Base-by-base conservation (phyloP, 1,140 invertebrate species). In the Halictus rubicundus region DNA sequence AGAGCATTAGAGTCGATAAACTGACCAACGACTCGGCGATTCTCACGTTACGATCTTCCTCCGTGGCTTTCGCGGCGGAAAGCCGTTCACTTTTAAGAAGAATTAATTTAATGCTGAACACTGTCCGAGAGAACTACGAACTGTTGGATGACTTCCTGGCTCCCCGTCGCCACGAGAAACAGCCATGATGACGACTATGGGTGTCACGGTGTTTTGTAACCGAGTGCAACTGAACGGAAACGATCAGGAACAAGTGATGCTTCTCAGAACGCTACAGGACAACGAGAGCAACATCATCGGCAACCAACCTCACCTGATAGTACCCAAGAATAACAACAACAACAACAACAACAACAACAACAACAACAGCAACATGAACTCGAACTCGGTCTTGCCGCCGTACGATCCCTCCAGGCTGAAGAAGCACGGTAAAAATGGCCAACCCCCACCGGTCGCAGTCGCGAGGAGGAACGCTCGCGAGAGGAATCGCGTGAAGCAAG, bases 401-500 rank as follows among this genome's bases (percentile, higher is more conserved):
- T 92, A 95, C 74, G 91, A 93, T 21, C 90, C 92, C 0, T 90
- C 92, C 8, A 88, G 92, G 64, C 27, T 93, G 23, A 93, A 93
- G 39, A 93, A 93, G 25, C 92, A 93, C 69, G 92, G 92, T 0
- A 93, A 92, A 63, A 93, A 92, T 66, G 92, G 92, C 0, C 93
- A 93, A 69, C 95, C 96, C 8, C 95, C 95, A 78, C 97, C 96
- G 0, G 95, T 97, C 8, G 96, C 97, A 1, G 98, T 99, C 9
- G 97, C 97, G 0, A 94, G 97, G 61, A 94, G 98, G 85, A 99
- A 99, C 93, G 98, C 98, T 64, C 94, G 98, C 6, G 98, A 99
- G 94, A 93, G 98, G 23, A 99, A 99, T 92, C 94, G 98, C 69
- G 98, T 99, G 1, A 98, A 98, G 88, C 97, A 98, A 93, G 98